A percentile compares a stretch with the other conserved stretches of the same genome.
Evolutionary conservation across 2,888 invertebrate species (phyloP).

Genomic region (Cryptus armator): DNA sequence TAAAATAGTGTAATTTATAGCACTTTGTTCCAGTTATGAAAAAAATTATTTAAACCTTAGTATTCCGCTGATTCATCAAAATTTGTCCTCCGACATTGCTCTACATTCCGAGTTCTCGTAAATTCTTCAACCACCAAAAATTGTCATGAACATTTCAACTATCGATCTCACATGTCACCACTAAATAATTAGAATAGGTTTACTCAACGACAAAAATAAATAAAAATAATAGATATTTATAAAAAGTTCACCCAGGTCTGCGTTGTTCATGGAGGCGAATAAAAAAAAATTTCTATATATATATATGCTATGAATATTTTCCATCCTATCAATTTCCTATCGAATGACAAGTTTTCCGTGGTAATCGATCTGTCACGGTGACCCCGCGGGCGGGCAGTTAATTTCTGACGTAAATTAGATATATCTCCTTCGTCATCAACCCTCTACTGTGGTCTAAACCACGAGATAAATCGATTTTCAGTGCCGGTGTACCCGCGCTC

Average conservation of each 20-base stretch:
- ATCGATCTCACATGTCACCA: not conserved
- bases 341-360: conserved; percentile 56
- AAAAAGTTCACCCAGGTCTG: not conserved
- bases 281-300: not conserved
- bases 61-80: not conserved
- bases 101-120: not conserved
- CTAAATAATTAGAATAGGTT: not conserved
- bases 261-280: not conserved
- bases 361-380: conserved; percentile 65
- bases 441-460: conserved; percentile 54
- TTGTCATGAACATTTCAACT: not conserved
- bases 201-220: not conserved
- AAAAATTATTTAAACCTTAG: no score
- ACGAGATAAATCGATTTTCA: conserved; percentile 67
- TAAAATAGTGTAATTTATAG: no score
- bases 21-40: no score
- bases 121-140: not conserved
- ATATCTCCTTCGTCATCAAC: conserved; percentile 62
- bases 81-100: not conserved
- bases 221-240: not conserved
- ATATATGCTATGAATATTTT: conserved; percentile 55
- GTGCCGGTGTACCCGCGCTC: conserved; percentile 46
- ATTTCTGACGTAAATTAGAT: conserved; percentile 66
- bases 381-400: conserved; percentile 62
- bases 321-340: conserved; percentile 30